Evolutionary conservation across 2,888 invertebrate genomes (phyloP).

Genomic region (Torymus tubicola): DNA sequence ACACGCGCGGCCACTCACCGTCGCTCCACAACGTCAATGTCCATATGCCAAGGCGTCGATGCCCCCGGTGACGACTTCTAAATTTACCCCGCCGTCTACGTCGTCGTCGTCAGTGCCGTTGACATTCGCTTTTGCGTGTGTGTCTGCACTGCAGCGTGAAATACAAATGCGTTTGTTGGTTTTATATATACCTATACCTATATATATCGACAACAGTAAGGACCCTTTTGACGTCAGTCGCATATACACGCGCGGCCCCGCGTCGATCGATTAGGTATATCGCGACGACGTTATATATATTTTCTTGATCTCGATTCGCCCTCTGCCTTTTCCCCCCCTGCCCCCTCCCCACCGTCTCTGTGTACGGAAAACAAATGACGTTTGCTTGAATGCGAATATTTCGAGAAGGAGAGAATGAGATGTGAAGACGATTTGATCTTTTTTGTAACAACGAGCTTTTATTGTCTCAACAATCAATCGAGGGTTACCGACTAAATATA

Average conservation of each 20-base stretch:
- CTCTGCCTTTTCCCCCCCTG: not conserved
- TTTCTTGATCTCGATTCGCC: conserved; percentile 19
- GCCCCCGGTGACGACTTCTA: no score
- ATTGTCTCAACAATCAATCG: conserved; percentile 42
- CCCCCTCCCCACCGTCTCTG: no score
- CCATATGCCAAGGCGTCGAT: no score
- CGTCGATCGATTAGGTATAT: conserved; percentile 6
- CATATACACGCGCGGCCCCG: no score
- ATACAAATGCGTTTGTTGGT: not conserved
- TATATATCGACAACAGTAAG: not conserved
- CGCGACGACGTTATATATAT: not conserved
- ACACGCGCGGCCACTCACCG: no score
- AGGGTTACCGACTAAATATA: conserved; percentile 12
- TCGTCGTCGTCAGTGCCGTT: not conserved
- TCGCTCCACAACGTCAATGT: no score
- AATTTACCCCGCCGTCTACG: no score
- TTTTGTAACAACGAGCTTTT: conserved; percentile 44
- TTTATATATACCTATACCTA: no score
- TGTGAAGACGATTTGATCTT: not conserved
- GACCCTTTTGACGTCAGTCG: conserved; percentile 25
- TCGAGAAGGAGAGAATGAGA: no score
- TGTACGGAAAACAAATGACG: not conserved
- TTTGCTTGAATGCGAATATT: no score
- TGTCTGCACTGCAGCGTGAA: not conserved
- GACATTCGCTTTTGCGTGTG: not conserved